Evolutionary conservation across 2,888 invertebrate species (phyloP), one percentile per base, ranked within the genome.

Genomic region (Tenthredo amoena): DNA sequence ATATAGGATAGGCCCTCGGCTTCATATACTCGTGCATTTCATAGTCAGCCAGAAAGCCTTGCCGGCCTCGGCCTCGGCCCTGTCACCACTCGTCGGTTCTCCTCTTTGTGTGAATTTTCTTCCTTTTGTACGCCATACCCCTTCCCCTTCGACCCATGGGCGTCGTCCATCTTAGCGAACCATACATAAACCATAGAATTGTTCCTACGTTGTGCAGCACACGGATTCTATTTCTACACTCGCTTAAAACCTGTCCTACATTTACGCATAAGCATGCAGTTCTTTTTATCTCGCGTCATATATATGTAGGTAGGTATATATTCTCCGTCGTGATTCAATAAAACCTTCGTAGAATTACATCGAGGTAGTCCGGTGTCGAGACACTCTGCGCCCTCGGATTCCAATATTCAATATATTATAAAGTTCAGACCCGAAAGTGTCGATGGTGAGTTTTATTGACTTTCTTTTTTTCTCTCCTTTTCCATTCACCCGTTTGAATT

Each of bases 401-500:
- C 83, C 83, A 47, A 83, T 83, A 83, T 83, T 62, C 68, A 83
- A 83, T 83, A 43, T 71, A 40, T 43, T 62, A 65, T 40, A 31
- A 37, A 7, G 37, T 83, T 83, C 26, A 9, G 31, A 62, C 21
- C 18, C 37, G 43, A 40, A 9, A 31, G n/a, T 43, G 47, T 83
- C 40, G 47, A 62, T 40, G 62, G 34, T 12, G 31, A 7, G 10
- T 50, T n/a, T 74, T 74, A 31, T 74, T 43, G n/a, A 5, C 43
- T 10, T 15, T 31, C 6, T 31, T 65, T 21, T 26, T 62, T 10
- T n/a, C n/a, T n/a, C n/a, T n/a, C n/a, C 9, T 43, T 43, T 43
- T 43, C 0, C 2, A 50, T 50, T 50, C 50, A 5, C n/a, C 10
- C 6, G 6, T n/a, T 4, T n/a, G 18, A 50, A 50, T 50, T 50